Conservation (phyloP, 2,888 invertebrate genomes). For the Ptychoptera albimana region DNA sequence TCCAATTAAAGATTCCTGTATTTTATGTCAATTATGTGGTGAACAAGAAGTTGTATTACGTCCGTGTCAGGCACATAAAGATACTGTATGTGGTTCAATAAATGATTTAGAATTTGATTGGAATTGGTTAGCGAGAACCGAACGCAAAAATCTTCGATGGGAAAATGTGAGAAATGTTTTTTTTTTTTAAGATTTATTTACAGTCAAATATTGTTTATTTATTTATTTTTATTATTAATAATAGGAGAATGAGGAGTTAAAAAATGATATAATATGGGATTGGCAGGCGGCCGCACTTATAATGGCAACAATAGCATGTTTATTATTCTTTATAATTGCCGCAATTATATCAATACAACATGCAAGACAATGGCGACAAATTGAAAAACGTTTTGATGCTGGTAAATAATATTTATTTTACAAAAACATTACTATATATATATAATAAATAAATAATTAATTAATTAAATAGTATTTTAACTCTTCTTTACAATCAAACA, state of each 20-base stretch:
- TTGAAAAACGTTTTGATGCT: conserved; percentile 61
- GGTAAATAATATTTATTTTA: conserved; percentile 35
- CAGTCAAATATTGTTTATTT: not conserved
- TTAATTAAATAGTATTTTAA: not conserved
- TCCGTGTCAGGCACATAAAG: conserved; percentile 59
- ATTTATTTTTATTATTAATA: not conserved
- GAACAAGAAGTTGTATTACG: conserved; percentile 43
- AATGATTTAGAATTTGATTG: conserved; percentile 47
- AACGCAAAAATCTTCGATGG: conserved; percentile 22
- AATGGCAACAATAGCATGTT: conserved; percentile 57
- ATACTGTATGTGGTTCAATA: conserved; percentile 57
- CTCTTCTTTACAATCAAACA: too few species aligned
- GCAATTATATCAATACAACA: conserved; percentile 60
- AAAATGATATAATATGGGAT: conserved; percentile 43
- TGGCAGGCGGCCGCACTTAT: conserved; percentile 58
- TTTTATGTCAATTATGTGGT: conserved; percentile 55
- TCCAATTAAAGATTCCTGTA: conserved; percentile 43
- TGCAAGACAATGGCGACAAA: conserved; percentile 61
- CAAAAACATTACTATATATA: too few species aligned
- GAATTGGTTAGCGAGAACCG: conserved; percentile 35
- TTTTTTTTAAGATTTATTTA: not conserved
- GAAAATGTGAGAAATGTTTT: conserved; percentile 22
- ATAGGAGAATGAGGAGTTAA: conserved; percentile 8
- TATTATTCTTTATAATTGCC: conserved; percentile 64
- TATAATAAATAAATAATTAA: too few species aligned